Percentiles rank a stretch among this genome's conserved stretches.
phyloP scores from a whole-genome alignment of 2,113 vertebrate genomes.

The Myiagra hebetior region DNA sequence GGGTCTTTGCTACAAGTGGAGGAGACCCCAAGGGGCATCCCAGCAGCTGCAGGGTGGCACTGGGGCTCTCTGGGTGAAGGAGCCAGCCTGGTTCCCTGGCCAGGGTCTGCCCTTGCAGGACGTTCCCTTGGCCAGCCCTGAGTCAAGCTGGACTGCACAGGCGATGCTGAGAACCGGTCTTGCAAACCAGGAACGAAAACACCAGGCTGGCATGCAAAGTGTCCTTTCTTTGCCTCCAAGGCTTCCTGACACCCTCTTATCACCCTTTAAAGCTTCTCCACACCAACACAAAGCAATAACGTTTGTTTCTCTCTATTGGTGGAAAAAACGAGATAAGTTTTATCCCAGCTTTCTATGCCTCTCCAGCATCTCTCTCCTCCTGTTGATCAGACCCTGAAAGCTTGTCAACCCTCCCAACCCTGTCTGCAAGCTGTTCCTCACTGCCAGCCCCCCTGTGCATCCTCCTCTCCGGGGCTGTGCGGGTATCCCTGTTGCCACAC shows the following conservation, averaged over 20 bases:
- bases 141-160: not conserved
- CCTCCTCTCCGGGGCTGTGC: rapidly evolving
- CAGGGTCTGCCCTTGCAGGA: not conserved
- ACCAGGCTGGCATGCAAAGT: not conserved
- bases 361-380: not conserved
- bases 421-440: not conserved
- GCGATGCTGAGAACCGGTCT: not conserved
- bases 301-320: not conserved
- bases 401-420: not conserved
- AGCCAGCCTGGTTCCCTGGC: not conserved
- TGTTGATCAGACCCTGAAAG: not conserved
- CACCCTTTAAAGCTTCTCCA: constrained; percentile 14
- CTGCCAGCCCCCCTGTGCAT: not conserved
- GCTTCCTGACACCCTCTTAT: constrained; percentile 20
- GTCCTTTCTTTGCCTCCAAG: not conserved
- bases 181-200: not conserved
- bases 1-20: not conserved
- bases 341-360: not conserved
- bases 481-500: rapidly evolving
- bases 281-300: not conserved
- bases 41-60: not conserved
- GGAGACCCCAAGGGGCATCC: not conserved
- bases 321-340: not conserved
- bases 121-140: not conserved
- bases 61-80: not conserved